Conservation (phyloP, 1,140 invertebrate genomes). For the Anastrepha obliqua region DNA sequence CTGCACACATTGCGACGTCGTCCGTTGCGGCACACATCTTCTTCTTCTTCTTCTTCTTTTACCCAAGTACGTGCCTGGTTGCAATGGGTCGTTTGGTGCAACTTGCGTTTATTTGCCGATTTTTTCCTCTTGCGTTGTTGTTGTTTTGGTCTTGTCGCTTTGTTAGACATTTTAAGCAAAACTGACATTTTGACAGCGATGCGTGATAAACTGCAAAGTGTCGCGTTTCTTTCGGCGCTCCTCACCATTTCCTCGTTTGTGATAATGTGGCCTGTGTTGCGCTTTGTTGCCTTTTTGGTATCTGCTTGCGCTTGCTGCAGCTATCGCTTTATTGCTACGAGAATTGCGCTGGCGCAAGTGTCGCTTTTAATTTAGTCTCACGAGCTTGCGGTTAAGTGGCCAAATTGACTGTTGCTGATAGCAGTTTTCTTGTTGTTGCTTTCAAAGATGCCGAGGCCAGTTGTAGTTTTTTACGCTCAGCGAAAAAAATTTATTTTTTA, state of each 20-base stretch:
- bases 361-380: constrained; percentile 39
- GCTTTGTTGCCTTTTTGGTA: background rate
- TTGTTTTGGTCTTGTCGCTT: constrained; percentile 28
- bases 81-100: constrained; percentile 1
- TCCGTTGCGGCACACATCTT: background rate
- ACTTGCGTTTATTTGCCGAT: background rate
- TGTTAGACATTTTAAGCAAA: constrained; percentile 53
- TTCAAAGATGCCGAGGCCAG: background rate
- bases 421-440: constrained; percentile 19
- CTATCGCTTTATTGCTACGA: background rate
- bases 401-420: constrained; percentile 33
- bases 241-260: background rate
- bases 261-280: background rate
- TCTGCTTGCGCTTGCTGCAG: background rate
- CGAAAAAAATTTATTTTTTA: background rate
- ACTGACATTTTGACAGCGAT: constrained; percentile 54
- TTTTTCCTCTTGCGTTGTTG: background rate
- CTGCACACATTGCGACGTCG: constrained; percentile 39
- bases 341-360: background rate
- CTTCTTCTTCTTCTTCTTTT: background rate
- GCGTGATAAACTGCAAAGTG: constrained; percentile 54
- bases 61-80: background rate
- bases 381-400: constrained; percentile 49
- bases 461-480: background rate
- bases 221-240: constrained; percentile 5